These are phyloP conservation scores for Solenodon paradoxus DNA, from an alignment of 2,113 vertebrate genomes.

Conservation along the genomic window DNA sequence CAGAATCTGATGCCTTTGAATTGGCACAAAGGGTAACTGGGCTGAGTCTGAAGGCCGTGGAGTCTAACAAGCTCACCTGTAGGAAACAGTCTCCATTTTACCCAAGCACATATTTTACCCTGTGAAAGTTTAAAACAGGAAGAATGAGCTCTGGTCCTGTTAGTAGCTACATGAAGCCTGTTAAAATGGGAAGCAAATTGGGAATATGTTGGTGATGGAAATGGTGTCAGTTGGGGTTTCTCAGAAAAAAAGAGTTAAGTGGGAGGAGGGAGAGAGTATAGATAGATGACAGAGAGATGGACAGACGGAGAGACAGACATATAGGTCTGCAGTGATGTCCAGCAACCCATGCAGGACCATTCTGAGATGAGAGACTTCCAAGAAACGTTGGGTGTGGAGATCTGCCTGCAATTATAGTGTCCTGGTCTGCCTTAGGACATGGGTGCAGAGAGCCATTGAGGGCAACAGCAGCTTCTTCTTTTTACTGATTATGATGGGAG, in stretches of 20 bases:
- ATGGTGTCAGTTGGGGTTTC: neutral
- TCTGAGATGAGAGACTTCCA: neutral
- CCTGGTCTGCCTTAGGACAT: neutral
- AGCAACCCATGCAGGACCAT: neutral
- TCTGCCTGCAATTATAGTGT: neutral
- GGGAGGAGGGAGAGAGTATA: too few relatives aligned
- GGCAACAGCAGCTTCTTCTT: neutral
- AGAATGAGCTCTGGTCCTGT: neutral
- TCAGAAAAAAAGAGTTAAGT: neutral
- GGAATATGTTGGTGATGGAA: neutral
- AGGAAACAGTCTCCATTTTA: neutral
- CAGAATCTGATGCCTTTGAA: neutral
- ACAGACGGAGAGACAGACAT: too few relatives aligned
- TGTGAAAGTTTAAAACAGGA: neutral
- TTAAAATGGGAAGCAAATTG: neutral
- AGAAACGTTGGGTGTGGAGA: neutral
- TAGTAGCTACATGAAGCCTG: neutral
- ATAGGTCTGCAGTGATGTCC: neutral
- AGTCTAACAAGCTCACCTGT: neutral
- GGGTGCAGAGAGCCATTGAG: neutral
- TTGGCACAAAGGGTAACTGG: neutral
- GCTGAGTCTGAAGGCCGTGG: neutral
- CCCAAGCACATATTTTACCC: neutral
- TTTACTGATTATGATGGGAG: neutral
- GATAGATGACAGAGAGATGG: too few relatives aligned